Evolutionary conservation across 2,888 invertebrate genomes (phyloP).

Genomic region (Papilio protenor): DNA sequence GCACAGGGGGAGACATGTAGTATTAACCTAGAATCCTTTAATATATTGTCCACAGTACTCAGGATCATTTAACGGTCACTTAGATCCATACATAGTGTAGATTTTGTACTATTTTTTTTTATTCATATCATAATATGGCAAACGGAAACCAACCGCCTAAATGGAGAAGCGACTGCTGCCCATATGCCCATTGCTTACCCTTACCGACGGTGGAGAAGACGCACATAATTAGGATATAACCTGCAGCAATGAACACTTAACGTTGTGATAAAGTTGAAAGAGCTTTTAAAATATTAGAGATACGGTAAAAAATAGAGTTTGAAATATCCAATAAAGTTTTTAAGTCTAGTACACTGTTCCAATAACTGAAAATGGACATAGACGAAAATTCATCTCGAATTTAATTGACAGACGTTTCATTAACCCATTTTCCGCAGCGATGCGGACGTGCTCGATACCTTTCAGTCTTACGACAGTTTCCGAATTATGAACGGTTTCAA

Average conservation of each 20-base stretch:
- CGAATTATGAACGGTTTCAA: conserved; percentile 15
- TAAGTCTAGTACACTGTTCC: conserved; percentile 62
- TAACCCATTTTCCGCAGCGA: conserved; percentile 71
- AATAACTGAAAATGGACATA: conserved; percentile 66
- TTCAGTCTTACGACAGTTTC: conserved; percentile 6
- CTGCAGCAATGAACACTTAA: not conserved
- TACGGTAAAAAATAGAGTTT: not conserved
- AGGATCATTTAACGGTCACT: conserved; percentile 50
- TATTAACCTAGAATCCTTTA: not conserved
- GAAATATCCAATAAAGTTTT: not conserved
- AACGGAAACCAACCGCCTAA: too few species aligned
- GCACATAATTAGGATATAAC: not conserved
- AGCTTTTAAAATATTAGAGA: not conserved
- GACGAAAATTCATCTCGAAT: conserved; percentile 72
- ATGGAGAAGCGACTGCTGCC: too few species aligned
- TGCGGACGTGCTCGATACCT: not conserved
- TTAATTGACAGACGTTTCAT: conserved; percentile 81
- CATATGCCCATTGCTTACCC: too few species aligned
- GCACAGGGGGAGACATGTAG: conserved; percentile 20
- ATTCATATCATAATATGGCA: too few species aligned
- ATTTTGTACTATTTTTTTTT: not conserved
- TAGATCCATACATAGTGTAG: not conserved
- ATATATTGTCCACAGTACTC: conserved; percentile 44
- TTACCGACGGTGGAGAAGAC: too few species aligned
- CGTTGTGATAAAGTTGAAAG: not conserved